Conservation (phyloP, 2,888 invertebrate genomes). For the Eremobia ochroleuca region DNA sequence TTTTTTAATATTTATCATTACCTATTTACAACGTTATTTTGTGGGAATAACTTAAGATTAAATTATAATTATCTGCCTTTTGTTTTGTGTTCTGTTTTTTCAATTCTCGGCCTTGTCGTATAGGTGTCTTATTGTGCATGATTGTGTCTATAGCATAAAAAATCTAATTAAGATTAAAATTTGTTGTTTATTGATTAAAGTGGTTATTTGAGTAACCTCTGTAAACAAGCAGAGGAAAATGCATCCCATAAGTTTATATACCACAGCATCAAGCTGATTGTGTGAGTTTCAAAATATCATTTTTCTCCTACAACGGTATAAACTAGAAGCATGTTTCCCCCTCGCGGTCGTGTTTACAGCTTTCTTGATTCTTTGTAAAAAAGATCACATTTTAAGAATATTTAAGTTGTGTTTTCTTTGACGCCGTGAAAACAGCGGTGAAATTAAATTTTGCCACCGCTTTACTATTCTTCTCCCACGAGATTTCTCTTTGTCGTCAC, state of each 20-base stretch:
- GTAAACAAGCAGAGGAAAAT: background rate
- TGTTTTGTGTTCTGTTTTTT: no score
- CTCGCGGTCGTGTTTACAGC: slow-evolving; percentile 32
- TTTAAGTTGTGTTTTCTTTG: slow-evolving; percentile 70
- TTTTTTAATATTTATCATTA: background rate
- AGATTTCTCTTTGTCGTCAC: slow-evolving; percentile 60
- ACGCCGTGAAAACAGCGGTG: slow-evolving; percentile 68
- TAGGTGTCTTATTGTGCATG: background rate
- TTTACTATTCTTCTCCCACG: slow-evolving; percentile 68
- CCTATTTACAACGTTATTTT: background rate
- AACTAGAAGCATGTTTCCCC: slow-evolving; percentile 32
- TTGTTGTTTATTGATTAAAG: no score
- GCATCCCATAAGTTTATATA: background rate
- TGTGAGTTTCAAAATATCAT: slow-evolving; percentile 59
- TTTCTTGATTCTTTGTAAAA: slow-evolving; percentile 41
- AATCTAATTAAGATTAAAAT: background rate
- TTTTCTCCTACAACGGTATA: slow-evolving; percentile 18
- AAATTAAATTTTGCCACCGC: slow-evolving; percentile 76
- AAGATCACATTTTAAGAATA: slow-evolving; percentile 65
- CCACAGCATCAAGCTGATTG: slow-evolving; percentile 30
- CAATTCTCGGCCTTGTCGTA: background rate
- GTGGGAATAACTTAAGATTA: no score
- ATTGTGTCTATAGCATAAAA: background rate
- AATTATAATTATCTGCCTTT: no score
- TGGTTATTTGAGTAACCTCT: background rate